Evolutionary conservation across 2,888 invertebrate species (phyloP).

Genomic region (Pollenia amentaria): DNA sequence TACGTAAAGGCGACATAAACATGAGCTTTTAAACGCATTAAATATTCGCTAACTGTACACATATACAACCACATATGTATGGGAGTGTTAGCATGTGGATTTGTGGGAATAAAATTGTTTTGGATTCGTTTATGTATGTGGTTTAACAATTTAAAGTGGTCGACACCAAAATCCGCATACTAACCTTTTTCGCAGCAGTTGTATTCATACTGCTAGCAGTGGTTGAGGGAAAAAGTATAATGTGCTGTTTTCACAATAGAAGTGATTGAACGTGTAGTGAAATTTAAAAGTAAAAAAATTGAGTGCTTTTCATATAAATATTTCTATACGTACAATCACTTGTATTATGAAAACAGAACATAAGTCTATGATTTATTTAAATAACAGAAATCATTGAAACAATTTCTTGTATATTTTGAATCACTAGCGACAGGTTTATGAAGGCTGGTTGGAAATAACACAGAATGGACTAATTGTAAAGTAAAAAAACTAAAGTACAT

Average conservation of each 20-base stretch:
- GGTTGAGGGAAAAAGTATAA: not conserved
- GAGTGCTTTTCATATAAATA: too few relatives aligned
- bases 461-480: too few relatives aligned
- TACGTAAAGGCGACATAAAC: constrained; percentile 61
- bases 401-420: too few relatives aligned
- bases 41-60: constrained; percentile 27
- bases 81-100: not conserved
- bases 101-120: constrained; percentile 10
- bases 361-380: not conserved
- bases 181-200: constrained; percentile 59
- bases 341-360: too few relatives aligned
- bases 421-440: too few relatives aligned
- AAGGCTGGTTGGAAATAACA: too few relatives aligned
- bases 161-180: constrained; percentile 62
- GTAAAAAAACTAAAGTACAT: too few relatives aligned
- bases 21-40: constrained; percentile 64
- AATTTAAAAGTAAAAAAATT: too few relatives aligned
- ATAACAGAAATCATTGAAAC: too few relatives aligned
- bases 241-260: not conserved
- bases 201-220: not conserved
- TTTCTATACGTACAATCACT: too few relatives aligned
- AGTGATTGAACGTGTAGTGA: too few relatives aligned
- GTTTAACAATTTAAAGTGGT: constrained; percentile 68
- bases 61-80: not conserved
- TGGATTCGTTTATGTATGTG: constrained; percentile 29